Conservation (phyloP, 1,140 invertebrate species). For the Pogonognathellus flavescens region DNA sequence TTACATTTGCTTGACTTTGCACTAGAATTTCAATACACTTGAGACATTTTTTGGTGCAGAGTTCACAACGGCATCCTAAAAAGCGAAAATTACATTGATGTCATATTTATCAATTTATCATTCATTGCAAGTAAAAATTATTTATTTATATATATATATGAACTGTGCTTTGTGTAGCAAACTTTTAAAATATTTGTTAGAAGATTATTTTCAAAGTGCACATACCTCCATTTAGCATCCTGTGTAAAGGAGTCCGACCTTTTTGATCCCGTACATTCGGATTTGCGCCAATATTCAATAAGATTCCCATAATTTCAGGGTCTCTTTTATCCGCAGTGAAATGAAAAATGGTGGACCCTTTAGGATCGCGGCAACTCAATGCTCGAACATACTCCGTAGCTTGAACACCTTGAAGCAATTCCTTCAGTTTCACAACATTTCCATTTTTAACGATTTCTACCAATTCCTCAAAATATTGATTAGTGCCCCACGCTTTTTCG, state of each 20-base stretch:
- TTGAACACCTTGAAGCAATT: background rate
- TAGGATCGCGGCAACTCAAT: background rate
- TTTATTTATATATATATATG: too few relatives aligned
- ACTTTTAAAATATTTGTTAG: background rate
- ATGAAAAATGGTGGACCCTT: conserved; percentile 41
- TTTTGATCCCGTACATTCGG: conserved; percentile 45
- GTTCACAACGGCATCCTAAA: conserved; percentile 57
- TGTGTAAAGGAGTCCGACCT: conserved; percentile 45
- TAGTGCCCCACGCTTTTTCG: background rate
- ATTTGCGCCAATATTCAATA: conserved; percentile 50
- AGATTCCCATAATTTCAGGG: background rate
- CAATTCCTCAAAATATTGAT: background rate
- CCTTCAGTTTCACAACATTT: background rate
- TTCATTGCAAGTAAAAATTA: too few relatives aligned
- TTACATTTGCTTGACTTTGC: conserved; percentile 70
- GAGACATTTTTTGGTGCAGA: conserved; percentile 25
- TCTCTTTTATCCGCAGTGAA: conserved; percentile 36
- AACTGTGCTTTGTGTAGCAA: too few relatives aligned
- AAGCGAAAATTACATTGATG: too few relatives aligned
- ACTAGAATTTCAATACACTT: conserved; percentile 56
- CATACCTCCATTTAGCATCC: conserved; percentile 51
- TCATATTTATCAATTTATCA: too few relatives aligned
- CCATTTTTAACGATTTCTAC: background rate
- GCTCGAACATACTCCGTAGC: background rate
- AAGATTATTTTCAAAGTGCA: background rate